Evolutionary conservation across 2,888 invertebrate species (phyloP).

Genomic region (Alsophila aescularia): DNA sequence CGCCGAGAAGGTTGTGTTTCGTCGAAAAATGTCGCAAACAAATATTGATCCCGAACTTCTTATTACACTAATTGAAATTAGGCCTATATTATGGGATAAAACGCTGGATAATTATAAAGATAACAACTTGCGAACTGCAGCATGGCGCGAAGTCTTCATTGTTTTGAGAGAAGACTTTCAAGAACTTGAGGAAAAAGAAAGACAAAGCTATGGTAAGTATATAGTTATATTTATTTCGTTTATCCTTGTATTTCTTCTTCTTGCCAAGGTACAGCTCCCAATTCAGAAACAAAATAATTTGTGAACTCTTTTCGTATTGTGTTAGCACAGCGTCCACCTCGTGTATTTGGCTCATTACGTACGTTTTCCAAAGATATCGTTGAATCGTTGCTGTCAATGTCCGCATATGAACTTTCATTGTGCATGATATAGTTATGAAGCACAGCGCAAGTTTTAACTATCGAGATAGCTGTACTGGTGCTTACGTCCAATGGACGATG

Average conservation of each 20-base stretch:
- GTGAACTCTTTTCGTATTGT: constrained; percentile 33
- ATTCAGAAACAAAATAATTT: constrained; percentile 35
- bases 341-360: constrained; percentile 23
- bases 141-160: neutral
- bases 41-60: too few relatives aligned
- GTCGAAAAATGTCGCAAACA: too few relatives aligned
- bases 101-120: too few relatives aligned
- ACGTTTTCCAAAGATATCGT: too few relatives aligned
- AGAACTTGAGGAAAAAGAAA: constrained; percentile 1
- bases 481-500: constrained; percentile 47
- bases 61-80: too few relatives aligned
- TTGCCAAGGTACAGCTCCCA: constrained; percentile 35
- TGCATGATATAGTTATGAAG: constrained; percentile 37
- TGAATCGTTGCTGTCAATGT: constrained; percentile 6
- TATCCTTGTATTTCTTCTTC: constrained; percentile 18
- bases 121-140: too few relatives aligned
- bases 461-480: constrained; percentile 39
- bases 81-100: too few relatives aligned
- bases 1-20: too few relatives aligned
- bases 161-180: constrained; percentile 3
- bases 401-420: constrained; percentile 27
- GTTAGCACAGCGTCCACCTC: constrained; percentile 35
- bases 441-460: constrained; percentile 45
- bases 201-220: constrained; percentile 5
- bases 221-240: neutral